Percentiles rank a stretch among this genome's conserved stretches.
phyloP scores from a whole-genome alignment of 92 coral and sea anemone genomes.

The Zoanthus sociatus region DNA sequence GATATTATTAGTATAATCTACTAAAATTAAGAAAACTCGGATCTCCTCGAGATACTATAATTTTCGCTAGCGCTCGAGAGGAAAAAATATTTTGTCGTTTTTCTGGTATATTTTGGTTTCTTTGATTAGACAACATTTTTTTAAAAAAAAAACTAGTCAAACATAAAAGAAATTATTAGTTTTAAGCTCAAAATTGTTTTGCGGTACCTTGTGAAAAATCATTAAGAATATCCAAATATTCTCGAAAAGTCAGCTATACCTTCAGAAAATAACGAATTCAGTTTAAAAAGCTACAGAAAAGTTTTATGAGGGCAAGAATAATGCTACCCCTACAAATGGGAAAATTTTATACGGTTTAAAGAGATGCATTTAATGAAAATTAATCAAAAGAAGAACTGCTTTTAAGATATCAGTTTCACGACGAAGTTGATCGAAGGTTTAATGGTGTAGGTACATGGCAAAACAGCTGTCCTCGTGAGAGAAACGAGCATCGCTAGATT shows the following conservation, averaged over 20 bases:
- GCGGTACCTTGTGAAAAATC: slow-evolving; percentile 15
- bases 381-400: slow-evolving; percentile 30
- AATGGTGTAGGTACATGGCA: slow-evolving; percentile 2
- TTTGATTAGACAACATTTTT: too few relatives aligned
- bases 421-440: slow-evolving; percentile 29
- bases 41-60: neutral
- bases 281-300: neutral
- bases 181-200: slow-evolving; percentile 16
- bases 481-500: neutral
- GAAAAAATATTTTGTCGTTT: too few relatives aligned
- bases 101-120: neutral
- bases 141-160: neutral
- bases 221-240: neutral
- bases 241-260: neutral
- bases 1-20: neutral
- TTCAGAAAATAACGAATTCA: too few relatives aligned
- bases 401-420: slow-evolving; percentile 47
- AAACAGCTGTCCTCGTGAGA: slow-evolving; percentile 35
- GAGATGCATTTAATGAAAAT: slow-evolving; percentile 34
- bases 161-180: neutral
- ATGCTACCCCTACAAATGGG: neutral
- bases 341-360: neutral
- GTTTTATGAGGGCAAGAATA: too few relatives aligned
- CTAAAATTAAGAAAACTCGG: neutral
- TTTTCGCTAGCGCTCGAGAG: too few relatives aligned